Base-by-base conservation (phyloP, 2,888 invertebrate species). In the Eudasyphora cyanicolor region DNA sequence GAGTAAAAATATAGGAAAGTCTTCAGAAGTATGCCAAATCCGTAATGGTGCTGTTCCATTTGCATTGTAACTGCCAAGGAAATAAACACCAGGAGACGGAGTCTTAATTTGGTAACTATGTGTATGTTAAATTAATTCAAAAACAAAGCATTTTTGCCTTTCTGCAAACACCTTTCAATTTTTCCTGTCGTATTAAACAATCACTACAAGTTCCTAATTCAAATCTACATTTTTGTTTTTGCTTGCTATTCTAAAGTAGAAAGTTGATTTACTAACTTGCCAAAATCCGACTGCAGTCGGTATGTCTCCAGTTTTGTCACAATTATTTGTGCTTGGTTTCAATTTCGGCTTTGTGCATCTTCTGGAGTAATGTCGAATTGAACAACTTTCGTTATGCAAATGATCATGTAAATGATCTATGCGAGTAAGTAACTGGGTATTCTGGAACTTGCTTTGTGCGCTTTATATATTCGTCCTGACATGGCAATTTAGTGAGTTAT, bases 301-400 rank as follows among this genome's bases (percentile, higher is more conserved):
- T 35, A 21, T 64, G 10, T 64, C 42, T 67, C 21, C 67, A 19
- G 21, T 67, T 19, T 38, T 21, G 67, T 19, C 57, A 1, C 67
- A 67, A 67, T 67, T 67, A 67, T 67, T 67, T 42, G 67, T 21
- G 67, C 19, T 67, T 42, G 12, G 67, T 42, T 42, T 24, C 38
- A 8, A 17, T 24, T 42, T 42, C 14, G 67, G 42, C 42, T 24
- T 19, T 42, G 21, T 24, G 42, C 19, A 21, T 24, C 57, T 42
- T 67, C 67, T 38, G 24, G 42, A 24, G n/a, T n/a, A n/a, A 60
- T 60, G 32, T 70, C 21, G 12, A 45, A 32, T 10, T 17, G 70
- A 69, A 57, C 74, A 83, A 84, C 78, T 80, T 80, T 80, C 83
- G 71, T 84, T 84, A 80, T 84, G 78, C 73, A 81, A 84, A 84